Evolutionary conservation across 1,140 invertebrate species (phyloP), one percentile per base, ranked within the genome.

Genomic region (Ips nitidus): DNA sequence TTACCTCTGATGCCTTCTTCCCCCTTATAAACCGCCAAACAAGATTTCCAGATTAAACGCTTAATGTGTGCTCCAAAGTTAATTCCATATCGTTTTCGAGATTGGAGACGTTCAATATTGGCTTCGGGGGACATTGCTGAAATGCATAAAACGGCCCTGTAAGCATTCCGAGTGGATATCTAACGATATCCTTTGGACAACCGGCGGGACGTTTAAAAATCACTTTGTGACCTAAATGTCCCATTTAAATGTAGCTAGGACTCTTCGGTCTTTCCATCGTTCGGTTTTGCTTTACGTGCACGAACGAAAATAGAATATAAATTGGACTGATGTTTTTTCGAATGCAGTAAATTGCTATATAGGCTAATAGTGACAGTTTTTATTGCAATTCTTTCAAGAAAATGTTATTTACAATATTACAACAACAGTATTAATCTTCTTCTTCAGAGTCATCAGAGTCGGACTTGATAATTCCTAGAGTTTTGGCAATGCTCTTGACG

Each of bases 391-490:
- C 22, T 22, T 22, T 22, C 22, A 22, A 22, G 22, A 22, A 22
- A 22, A 22, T 22, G 22, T 22, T 22, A 22, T 22, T 22, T 22
- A 22, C 22, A 22, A 22, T 22, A 22, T 22, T 22, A 22, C 22
- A 22, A 0, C 22, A 22, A 22, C 22, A 71, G 55, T 22, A 50
- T 22, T 50, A 50, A 22, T 73, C 72, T 42, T 75, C 73, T 22
- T 73, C 75, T 5, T 78, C 75, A 0, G 73, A 73, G 38, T 78
- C 84, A 39, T 86, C 84, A n/a, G 91, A 87, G n/a, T 88, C 86
- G 52, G 87, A 86, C 78, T 94, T 94, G 70, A 95, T 89, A 77
- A 95, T 94, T 38, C 93, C 94, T 39, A 95, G 81, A 47, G 89
- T 87, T 71, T 90, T 91, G 4, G 92, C 93, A 5, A 95, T 86